Percentiles rank a stretch among this genome's conserved stretches.
phyloP scores from a whole-genome alignment of 1,140 invertebrate species.

The Drosophila ironensis region DNA sequence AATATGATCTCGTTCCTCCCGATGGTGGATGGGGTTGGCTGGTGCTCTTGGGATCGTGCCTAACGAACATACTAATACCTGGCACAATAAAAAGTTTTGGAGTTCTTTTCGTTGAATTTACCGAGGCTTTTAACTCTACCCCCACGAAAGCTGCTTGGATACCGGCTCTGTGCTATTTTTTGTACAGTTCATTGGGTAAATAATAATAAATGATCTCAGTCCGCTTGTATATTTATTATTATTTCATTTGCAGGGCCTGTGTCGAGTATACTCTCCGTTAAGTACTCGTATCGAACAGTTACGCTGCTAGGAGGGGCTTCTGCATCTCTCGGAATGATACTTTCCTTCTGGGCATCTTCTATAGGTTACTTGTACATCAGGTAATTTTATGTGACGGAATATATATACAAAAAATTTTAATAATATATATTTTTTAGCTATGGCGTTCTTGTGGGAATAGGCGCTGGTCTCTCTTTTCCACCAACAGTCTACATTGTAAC shows the following conservation, averaged over 20 bases:
- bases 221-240: too few relatives aligned
- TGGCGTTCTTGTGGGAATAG: slow-evolving; percentile 90
- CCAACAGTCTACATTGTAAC: slow-evolving; percentile 96
- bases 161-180: slow-evolving; percentile 91
- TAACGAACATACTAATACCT: slow-evolving; percentile 92
- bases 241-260: slow-evolving; percentile 87
- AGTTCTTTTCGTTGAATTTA: slow-evolving; percentile 90
- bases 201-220: neutral
- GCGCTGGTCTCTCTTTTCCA: slow-evolving; percentile 91
- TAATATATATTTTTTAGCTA: slow-evolving; percentile 84
- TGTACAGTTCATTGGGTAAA: slow-evolving; percentile 91
- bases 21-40: slow-evolving; percentile 92
- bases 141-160: slow-evolving; percentile 91
- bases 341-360: slow-evolving; percentile 91
- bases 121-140: slow-evolving; percentile 88
- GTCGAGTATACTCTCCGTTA: slow-evolving; percentile 93
- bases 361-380: slow-evolving; percentile 90
- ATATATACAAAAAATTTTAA: neutral
- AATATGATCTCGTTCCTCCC: slow-evolving; percentile 84
- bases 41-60: slow-evolving; percentile 89
- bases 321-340: slow-evolving; percentile 92
- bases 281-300: slow-evolving; percentile 95
- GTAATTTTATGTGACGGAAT: too few relatives aligned
- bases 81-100: slow-evolving; percentile 94
- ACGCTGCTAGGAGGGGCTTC: slow-evolving; percentile 93